Conservation (phyloP, 1,140 invertebrate species). For the Eriosoma lanigerum region DNA sequence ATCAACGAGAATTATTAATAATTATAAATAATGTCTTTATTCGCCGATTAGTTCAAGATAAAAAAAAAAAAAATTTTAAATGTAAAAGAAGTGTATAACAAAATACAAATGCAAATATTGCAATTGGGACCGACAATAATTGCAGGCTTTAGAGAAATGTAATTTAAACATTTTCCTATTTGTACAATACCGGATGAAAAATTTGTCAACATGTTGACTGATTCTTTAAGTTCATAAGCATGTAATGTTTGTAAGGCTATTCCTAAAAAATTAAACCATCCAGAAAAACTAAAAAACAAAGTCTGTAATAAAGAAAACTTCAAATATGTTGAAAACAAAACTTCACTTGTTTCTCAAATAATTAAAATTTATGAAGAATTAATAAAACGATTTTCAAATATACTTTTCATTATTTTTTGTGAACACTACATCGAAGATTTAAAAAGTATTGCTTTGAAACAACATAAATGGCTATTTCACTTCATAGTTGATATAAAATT, state of each 20-base stretch:
- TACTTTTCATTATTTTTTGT: slow-evolving; percentile 57
- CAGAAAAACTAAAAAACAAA: slow-evolving; percentile 21
- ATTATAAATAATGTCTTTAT: no score
- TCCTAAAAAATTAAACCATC: slow-evolving; percentile 27
- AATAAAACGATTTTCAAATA: slow-evolving; percentile 56
- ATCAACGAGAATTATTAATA: no score
- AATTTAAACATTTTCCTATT: slow-evolving; percentile 10
- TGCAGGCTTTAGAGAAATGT: not conserved
- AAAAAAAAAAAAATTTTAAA: not conserved
- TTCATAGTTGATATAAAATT: slow-evolving; percentile 38
- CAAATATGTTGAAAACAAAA: no score
- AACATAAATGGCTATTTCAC: slow-evolving; percentile 53
- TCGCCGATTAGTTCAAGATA: no score
- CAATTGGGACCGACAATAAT: not conserved
- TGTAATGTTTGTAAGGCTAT: slow-evolving; percentile 9
- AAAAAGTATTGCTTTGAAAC: slow-evolving; percentile 54
- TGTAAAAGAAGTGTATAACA: not conserved
- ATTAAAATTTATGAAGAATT: slow-evolving; percentile 57
- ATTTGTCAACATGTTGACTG: slow-evolving; percentile 10
- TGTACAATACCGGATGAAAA: slow-evolving; percentile 4
- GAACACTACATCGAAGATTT: slow-evolving; percentile 54
- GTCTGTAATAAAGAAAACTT: slow-evolving; percentile 1
- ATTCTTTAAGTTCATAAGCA: not conserved
- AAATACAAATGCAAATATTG: not conserved
- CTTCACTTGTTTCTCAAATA: slow-evolving; percentile 56